A percentile compares a stretch with the other conserved stretches of the same genome.
Evolutionary conservation across 2,113 vertebrate species (phyloP).

Genomic region (Hydrochoerus hydrochaeris): DNA sequence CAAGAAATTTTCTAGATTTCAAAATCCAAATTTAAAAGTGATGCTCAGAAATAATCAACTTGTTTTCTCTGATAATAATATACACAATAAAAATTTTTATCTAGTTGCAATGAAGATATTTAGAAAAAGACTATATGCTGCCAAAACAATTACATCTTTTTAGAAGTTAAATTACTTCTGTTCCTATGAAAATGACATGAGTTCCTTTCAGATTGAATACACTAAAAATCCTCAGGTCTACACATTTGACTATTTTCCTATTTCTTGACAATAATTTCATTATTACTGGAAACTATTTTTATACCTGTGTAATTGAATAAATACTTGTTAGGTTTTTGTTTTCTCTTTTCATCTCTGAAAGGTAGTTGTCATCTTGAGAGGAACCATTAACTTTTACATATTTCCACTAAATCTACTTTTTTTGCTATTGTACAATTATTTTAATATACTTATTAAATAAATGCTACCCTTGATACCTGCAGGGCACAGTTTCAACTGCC

Average conservation of each 20-base stretch:
- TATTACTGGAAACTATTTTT: background rate
- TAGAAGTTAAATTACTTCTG: background rate
- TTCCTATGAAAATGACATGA: background rate
- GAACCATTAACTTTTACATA: background rate
- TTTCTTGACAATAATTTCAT: background rate
- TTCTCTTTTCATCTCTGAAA: background rate
- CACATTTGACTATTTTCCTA: background rate
- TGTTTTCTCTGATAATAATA: background rate
- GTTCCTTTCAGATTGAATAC: background rate
- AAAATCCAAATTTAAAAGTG: constrained; percentile 9
- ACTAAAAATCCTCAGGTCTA: constrained; percentile 4
- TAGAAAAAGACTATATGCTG: background rate
- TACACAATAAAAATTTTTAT: background rate
- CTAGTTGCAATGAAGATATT: background rate
- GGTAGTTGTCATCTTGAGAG: too few relatives aligned
- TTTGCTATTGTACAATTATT: background rate
- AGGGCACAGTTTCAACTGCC: background rate
- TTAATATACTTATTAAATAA: background rate
- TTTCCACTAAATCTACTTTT: background rate
- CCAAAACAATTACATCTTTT: background rate
- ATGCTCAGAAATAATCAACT: background rate
- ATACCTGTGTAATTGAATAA: background rate
- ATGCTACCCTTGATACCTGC: background rate
- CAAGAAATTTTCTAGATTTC: background rate
- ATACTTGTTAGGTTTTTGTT: background rate